Evolutionary conservation across 2,113 vertebrate species (phyloP), one percentile per base, ranked within the genome.

Genomic region (Polypterus bichir): DNA sequence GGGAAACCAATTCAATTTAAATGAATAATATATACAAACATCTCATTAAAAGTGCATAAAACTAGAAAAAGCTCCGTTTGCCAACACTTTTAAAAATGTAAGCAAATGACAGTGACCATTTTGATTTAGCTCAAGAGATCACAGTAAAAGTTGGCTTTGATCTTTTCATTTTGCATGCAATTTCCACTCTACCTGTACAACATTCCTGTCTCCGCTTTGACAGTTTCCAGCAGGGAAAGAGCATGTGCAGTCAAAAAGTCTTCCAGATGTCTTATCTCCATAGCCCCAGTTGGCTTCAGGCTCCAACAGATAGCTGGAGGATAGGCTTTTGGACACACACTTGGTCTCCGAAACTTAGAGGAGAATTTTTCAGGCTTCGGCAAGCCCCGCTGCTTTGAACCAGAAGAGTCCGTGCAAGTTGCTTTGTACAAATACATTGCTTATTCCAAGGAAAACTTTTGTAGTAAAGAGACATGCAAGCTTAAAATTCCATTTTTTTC

Each of bases 351-450:
- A 0, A 73, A 64, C 47, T 72, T 84, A 10, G 80, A 75, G 52
- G 73, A 80, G 48, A 0, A 57, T 48, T 47, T 79, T 82, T 56
- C 65, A 56, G 3, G 69, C 62, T 81, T 86, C 47, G 69, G 77
- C 53, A 79, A 44, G 7, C 76, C 76, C 7, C 81, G 86, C 65
- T 77, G 74, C 70, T 84, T 91, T 3, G 79, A 87, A 68, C 79
- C 86, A 3, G 91, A 87, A 61, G 93, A 86, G 1, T 90, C 82
- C 0, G 83, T 65, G 1, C 89, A 95, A 1, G 84, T 59, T 0
- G 89, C 77, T 69, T 92, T 93, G 74, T 91, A 94, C 44, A 94
- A 67, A 66, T 93, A 91, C 92, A 95, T 94, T 66, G 46, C 51
- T 55, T 55, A 27, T 55, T 68, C 59, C 62, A 1, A 7, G 0